Evolutionary conservation across 2,888 invertebrate species (phyloP).

Genomic region (Limnephilus rhombicus): DNA sequence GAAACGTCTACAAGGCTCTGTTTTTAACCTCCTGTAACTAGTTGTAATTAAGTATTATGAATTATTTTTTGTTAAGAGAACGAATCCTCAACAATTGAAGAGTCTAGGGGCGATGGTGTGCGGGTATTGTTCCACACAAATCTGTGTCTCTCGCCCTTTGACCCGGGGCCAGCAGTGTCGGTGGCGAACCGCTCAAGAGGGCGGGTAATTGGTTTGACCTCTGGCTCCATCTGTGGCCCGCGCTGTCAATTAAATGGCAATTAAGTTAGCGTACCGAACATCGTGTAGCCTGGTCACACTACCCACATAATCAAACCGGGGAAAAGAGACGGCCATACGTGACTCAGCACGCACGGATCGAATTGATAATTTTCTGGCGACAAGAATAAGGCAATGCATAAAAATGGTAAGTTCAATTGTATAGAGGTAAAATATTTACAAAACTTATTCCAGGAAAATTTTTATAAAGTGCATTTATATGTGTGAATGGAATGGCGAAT

Average conservation of each 20-base stretch:
- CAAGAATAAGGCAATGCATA: not conserved
- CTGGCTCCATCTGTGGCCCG: constrained; percentile 56
- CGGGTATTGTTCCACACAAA: constrained; percentile 14
- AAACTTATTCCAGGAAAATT: not conserved
- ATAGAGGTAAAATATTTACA: not conserved
- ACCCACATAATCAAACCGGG: constrained; percentile 44
- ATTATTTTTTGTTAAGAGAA: not conserved
- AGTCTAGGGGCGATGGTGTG: not conserved
- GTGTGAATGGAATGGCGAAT: not conserved
- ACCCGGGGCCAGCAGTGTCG: constrained; percentile 45
- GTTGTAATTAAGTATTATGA: not conserved
- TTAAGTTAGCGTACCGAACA: constrained; percentile 60
- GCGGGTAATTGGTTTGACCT: constrained; percentile 63
- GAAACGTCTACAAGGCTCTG: constrained; percentile 19
- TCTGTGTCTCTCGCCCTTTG: constrained; percentile 45
- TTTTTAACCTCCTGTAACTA: not conserved
- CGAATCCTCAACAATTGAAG: not conserved
- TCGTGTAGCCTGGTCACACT: constrained; percentile 46
- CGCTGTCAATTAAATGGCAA: constrained; percentile 66
- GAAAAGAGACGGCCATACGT: constrained; percentile 28
- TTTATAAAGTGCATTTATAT: not conserved
- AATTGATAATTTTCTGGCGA: not conserved
- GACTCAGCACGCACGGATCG: constrained; percentile 42
- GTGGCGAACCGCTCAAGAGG: constrained; percentile 54
- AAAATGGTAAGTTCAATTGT: not conserved